Conservation (phyloP, 2,797 vertebrate genomes). For the Oryzias sinensis region DNA sequence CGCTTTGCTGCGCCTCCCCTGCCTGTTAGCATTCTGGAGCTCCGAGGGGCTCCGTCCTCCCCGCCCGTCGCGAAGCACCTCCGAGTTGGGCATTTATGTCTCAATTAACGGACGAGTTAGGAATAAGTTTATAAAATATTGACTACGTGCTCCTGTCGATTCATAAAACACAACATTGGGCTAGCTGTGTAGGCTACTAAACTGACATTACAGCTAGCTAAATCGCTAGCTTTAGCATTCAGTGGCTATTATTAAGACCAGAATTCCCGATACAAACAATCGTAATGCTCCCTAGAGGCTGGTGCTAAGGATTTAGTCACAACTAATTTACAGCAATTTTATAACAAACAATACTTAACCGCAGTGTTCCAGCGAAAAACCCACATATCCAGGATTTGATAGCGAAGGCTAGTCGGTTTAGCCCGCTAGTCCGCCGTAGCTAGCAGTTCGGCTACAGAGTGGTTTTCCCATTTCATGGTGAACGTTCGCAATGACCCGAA, state of each 20-base stretch:
- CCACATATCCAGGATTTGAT: conserved; percentile 47
- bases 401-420: conserved; percentile 59
- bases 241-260: conserved; percentile 28
- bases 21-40: conserved; percentile 74
- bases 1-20: conserved; percentile 72
- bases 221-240: conserved; percentile 56
- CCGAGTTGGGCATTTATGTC: conserved; percentile 82
- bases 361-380: conserved; percentile 38
- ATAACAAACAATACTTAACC: conserved; percentile 32
- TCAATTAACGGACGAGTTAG: conserved; percentile 33
- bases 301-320: conserved; percentile 4
- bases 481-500: conserved; percentile 37
- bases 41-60: conserved; percentile 79
- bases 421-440: conserved; percentile 57
- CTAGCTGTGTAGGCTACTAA: conserved; percentile 58
- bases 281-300: conserved; percentile 34
- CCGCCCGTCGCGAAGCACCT: conserved; percentile 79
- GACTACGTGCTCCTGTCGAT: conserved; percentile 41
- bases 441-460: conserved; percentile 54
- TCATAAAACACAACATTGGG: conserved; percentile 73
- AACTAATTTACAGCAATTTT: conserved; percentile 11
- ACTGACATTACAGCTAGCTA: conserved; percentile 34
- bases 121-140: conserved; percentile 23
- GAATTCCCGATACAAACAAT: conserved; percentile 14
- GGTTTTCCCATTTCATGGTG: conserved; percentile 57